Evolutionary conservation across 2,888 invertebrate genomes (phyloP).

Genomic region (Watsonalla cultraria): DNA sequence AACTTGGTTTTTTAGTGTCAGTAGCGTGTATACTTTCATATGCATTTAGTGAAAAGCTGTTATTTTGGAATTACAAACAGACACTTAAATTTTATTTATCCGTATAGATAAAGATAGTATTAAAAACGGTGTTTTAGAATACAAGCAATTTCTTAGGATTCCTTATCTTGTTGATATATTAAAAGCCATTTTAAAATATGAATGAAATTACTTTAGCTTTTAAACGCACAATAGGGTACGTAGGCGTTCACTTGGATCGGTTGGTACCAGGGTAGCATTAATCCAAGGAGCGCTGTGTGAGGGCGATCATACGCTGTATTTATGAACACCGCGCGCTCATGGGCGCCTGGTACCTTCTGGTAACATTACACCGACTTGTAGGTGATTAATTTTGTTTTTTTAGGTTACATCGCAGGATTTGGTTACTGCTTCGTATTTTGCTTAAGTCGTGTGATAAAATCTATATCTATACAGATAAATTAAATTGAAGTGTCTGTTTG

Average conservation of each 20-base stretch:
- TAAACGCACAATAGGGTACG: conserved; percentile 37
- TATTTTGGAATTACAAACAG: too few relatives aligned
- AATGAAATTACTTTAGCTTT: conserved; percentile 13
- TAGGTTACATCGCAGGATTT: conserved; percentile 15
- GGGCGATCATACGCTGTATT: conserved; percentile 68
- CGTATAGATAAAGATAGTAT: too few relatives aligned
- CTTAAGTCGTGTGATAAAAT: not conserved
- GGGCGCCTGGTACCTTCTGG: conserved; percentile 52
- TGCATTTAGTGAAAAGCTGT: too few relatives aligned
- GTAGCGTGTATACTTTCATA: too few relatives aligned
- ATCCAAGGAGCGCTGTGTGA: conserved; percentile 66
- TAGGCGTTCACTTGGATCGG: conserved; percentile 55
- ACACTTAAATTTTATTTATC: too few relatives aligned
- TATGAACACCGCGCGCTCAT: conserved; percentile 62
- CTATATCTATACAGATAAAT: too few relatives aligned
- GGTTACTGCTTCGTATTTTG: conserved; percentile 9
- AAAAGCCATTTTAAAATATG: conserved; percentile 1
- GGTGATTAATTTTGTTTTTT: conserved; percentile 52
- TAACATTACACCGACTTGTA: conserved; percentile 58
- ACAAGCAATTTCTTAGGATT: not conserved
- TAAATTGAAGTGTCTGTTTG: too few relatives aligned
- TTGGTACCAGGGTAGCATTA: conserved; percentile 54
- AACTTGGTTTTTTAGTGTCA: too few relatives aligned
- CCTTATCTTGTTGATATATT: not conserved
- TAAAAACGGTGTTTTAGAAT: too few relatives aligned